Evolutionary conservation across 2,797 vertebrate species (phyloP), one percentile per base, ranked within the genome.

Genomic region (Sebastes goodei): DNA sequence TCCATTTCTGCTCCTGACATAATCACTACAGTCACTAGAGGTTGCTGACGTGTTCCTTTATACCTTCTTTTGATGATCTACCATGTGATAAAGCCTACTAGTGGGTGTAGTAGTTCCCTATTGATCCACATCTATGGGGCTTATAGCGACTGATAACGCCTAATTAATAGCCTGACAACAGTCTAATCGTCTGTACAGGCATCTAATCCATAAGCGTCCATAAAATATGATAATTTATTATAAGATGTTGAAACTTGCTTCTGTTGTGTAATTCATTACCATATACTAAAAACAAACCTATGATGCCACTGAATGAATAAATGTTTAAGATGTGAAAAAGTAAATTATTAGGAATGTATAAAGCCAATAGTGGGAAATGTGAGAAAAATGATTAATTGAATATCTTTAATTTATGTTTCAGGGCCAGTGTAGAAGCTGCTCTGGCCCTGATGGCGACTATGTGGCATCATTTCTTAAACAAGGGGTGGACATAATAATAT

Each of bases 291-390:
- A 53, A 11, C 7, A 21, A 6, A 49, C 4, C n/a, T 17, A 20
- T 59, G 23, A 67, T 56, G 9, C 29, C 62, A 4, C 14, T 74
- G 32, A 68, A 27, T 57, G 6, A 76, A 35, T 15, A 71, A 20
- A 60, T 20, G 55, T 17, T 49, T 59, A 35, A 29, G 17, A 29
- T 68, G 29, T 62, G 14, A 75, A 61, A 61, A 57, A 15, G 8
- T 4, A 49, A 15, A 68, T 27, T 6, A 35, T 74, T 59, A 73
- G 71, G 75, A 88, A 82, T 38, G 63, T 78, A 63, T 74, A n/a
- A 66, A 62, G 21, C 72, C 52, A 82, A 56, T 59, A 62, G 6
- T 66, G 30, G 25, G 66, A 15, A 49, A 64, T 49, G 15, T n/a
- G 1, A 27, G 11, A 62, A 78, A 69, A 38, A 8, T 62, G 30